phyloP scores from a whole-genome alignment of 2,113 vertebrate genomes.

The Muntiacus muntjak region DNA sequence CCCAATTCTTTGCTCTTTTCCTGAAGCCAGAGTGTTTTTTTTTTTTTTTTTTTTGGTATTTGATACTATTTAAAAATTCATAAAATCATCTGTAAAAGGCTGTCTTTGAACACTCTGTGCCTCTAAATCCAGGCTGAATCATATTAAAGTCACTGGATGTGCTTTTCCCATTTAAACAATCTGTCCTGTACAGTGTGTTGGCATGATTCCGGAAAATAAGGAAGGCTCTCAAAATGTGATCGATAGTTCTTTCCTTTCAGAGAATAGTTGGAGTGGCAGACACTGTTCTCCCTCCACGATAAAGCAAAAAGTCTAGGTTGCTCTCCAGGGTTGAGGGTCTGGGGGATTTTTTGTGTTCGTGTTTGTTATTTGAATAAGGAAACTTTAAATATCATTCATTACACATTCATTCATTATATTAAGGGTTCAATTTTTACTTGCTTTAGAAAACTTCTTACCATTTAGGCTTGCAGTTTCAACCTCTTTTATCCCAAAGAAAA shows the following conservation, averaged over 20 bases:
- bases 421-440: constrained; percentile 37
- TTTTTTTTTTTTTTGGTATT: background rate
- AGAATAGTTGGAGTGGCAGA: background rate
- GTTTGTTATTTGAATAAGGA: background rate
- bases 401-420: background rate
- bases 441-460: constrained; percentile 74
- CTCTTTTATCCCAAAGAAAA: constrained; percentile 59
- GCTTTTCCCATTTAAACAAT: constrained; percentile 60
- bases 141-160: constrained; percentile 42
- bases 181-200: constrained; percentile 12
- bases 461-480: constrained; percentile 73
- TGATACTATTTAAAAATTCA: constrained; percentile 44
- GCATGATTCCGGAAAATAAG: background rate
- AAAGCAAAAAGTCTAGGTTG: background rate
- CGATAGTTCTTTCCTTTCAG: background rate
- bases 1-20: constrained; percentile 24
- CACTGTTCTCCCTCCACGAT: background rate
- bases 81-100: constrained; percentile 12
- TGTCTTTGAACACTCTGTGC: constrained; percentile 30
- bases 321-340: background rate
- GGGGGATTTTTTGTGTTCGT: background rate
- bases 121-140: constrained; percentile 29
- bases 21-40: background rate
- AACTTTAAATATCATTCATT: background rate
- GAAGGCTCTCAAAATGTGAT: background rate